A percentile compares a stretch with the other conserved stretches of the same genome.
phyloP scores from a whole-genome alignment of 2,113 vertebrate genomes.

The Bujurquina vittata region DNA sequence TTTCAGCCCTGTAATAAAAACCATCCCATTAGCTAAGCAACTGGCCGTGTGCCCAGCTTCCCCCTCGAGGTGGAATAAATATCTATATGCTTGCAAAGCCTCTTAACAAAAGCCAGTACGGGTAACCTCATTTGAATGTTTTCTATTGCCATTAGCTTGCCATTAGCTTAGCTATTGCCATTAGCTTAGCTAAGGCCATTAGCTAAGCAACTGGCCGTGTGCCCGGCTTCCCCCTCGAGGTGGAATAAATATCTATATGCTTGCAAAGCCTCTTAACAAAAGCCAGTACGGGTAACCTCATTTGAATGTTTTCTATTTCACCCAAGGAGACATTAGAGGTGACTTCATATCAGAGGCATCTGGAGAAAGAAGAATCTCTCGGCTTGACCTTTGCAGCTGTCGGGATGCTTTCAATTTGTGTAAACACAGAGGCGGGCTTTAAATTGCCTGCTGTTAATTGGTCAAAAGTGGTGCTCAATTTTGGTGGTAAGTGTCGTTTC shows the following conservation, averaged over 20 bases:
- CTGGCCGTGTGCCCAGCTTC: slow-evolving; percentile 53
- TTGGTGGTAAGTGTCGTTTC: not conserved
- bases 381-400: not conserved
- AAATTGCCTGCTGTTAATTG: slow-evolving; percentile 13
- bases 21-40: slow-evolving; percentile 58
- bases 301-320: slow-evolving; percentile 41
- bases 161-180: too few species aligned
- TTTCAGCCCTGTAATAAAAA: slow-evolving; percentile 54
- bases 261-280: slow-evolving; percentile 50
- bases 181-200: too few species aligned
- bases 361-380: slow-evolving; percentile 24
- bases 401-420: slow-evolving; percentile 27
- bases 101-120: slow-evolving; percentile 43
- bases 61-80: slow-evolving; percentile 53
- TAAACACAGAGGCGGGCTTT: not conserved
- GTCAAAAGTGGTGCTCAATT: not conserved
- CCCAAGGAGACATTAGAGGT: slow-evolving; percentile 7
- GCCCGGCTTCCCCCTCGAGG: slow-evolving; percentile 47
- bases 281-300: slow-evolving; percentile 48
- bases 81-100: slow-evolving; percentile 53
- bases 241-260: slow-evolving; percentile 58
- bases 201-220: slow-evolving; percentile 51
- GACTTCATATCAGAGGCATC: slow-evolving; percentile 52
- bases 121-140: slow-evolving; percentile 50
- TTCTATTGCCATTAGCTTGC: too few species aligned